Evolutionary conservation across 2,888 invertebrate genomes (phyloP), one percentile per base, ranked within the genome.

Genomic region (Chrysopilus asiliformis): DNA sequence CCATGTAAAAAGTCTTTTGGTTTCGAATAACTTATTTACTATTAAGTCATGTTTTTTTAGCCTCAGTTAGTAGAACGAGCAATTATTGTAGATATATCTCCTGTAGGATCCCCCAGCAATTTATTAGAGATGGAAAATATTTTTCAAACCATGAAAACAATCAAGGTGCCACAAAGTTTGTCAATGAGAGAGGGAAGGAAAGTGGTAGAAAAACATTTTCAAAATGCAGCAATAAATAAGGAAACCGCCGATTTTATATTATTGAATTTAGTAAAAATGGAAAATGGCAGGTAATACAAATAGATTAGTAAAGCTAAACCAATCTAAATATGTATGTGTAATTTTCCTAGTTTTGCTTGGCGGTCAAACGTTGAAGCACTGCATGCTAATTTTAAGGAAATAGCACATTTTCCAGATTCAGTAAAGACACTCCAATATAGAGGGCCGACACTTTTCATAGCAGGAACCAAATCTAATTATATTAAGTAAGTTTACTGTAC

Each of bases 391-490:
- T 78, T 85, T 47, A 55, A 66, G 14, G 57, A 76, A 24, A 71
- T 87, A 34, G 68, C 75, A 4, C 56, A 57, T 16, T 84, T 86
- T 60, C 82, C 84, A 16, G 27, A 43, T 15, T 15, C 34, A 15
- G 2, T 39, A 15, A 15, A 32, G 14, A 15, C 33, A 9, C 16
- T 32, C 4, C 35, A 29, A 36, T 43, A 71, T 50, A 55, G 63
- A 41, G 82, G 83, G 3, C 81, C 83, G 3, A 79, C 83, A 1
- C 57, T 89, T 5, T 94, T 95, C 58, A 65, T 95, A 39, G 85
- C 79, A 43, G 94, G 94, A 35, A 72, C 67, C 10, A 66, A 74
- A n/a, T 93, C 93, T 2, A 74, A 79, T 58, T 90, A 81, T 57
- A 72, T 94, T 48, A 70, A 70, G 81, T 80, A 65, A 66, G 67